Evolutionary conservation across 2,797 vertebrate species (phyloP), one percentile per base, ranked within the genome.

Genomic region (Eulemur albifrons): DNA sequence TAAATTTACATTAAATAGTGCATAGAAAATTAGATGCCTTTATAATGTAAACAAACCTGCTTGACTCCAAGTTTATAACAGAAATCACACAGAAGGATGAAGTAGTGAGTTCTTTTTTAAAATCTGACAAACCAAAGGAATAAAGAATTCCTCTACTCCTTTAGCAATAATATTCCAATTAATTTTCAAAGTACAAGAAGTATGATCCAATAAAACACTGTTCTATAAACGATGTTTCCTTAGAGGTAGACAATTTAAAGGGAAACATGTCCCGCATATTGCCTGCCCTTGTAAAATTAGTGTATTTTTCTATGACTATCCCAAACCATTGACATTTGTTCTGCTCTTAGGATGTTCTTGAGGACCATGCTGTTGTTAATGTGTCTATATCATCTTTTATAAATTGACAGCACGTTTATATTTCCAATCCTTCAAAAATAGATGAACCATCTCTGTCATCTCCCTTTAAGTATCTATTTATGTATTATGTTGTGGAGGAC

Each of bases 381-480:
- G 9, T 84, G 21, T 59, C 90, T 67, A 86, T 73, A 59, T 93
- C 32, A 40, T 48, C 25, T 93, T 90, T 85, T 35, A 73, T 43
- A 80, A 85, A 81, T 32, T 32, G 23, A 45, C 30, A 77, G 38
- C 21, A 90, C 3, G 3, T 95, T 85, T n/a, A 32, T 32, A 57
- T 80, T 75, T 81, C 48, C 38, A 86, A 75, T 14, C 43, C 69
- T 77, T 70, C 5, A 40, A 77, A 93, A 73, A 13, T 52, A 7
- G 32, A 94, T 96, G 69, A 86, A 61, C n/a, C 48, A n/a, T n/a
- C 65, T 61, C 67, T 91, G 48, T 93, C 38, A 72, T 57, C 43
- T 52, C 14, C 57, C 52, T 82, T 63, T 52, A 81, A 69, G 12
- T 73, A 70, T 63, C 45, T 52, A 70, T 54, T 90, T 90, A 40